phyloP scores from a whole-genome alignment of 2,888 invertebrate species.

The Nomada goodeniana region DNA sequence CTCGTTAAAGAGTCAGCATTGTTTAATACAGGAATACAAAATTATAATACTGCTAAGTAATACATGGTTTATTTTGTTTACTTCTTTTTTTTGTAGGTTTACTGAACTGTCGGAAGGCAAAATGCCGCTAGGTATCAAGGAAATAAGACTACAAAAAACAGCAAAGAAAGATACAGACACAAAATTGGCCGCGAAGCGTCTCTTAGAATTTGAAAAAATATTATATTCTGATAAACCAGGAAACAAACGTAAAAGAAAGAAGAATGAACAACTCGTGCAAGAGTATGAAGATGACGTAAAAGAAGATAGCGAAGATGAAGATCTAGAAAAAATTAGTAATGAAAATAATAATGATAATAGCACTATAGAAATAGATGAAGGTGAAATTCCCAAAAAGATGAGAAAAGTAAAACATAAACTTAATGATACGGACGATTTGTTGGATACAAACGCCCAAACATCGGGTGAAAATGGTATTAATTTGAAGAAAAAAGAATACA shows the following conservation, averaged over 20 bases:
- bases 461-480: background rate
- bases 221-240: slow-evolving; percentile 78
- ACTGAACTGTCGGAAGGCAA: slow-evolving; percentile 86
- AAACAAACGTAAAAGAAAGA: slow-evolving; percentile 73
- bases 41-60: slow-evolving; percentile 79
- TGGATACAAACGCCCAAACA: background rate
- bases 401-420: slow-evolving; percentile 1
- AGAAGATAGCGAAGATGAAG: background rate
- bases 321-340: background rate
- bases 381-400: slow-evolving; percentile 13
- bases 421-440: background rate
- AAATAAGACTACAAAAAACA: slow-evolving; percentile 82
- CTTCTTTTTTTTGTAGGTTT: slow-evolving; percentile 85
- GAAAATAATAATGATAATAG: slow-evolving; percentile 12
- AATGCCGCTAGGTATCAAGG: slow-evolving; percentile 89
- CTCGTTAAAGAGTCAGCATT: slow-evolving; percentile 85
- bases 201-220: slow-evolving; percentile 86
- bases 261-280: slow-evolving; percentile 50
- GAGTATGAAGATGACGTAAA: slow-evolving; percentile 17
- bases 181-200: slow-evolving; percentile 81
- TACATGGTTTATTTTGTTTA: slow-evolving; percentile 4
- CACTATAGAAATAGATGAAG: slow-evolving; percentile 25
- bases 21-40: slow-evolving; percentile 39
- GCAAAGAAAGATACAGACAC: slow-evolving; percentile 78
- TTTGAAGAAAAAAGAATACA: slow-evolving; percentile 20